Conservation (phyloP, 2,113 vertebrate species). For the Nicator chloris region DNA sequence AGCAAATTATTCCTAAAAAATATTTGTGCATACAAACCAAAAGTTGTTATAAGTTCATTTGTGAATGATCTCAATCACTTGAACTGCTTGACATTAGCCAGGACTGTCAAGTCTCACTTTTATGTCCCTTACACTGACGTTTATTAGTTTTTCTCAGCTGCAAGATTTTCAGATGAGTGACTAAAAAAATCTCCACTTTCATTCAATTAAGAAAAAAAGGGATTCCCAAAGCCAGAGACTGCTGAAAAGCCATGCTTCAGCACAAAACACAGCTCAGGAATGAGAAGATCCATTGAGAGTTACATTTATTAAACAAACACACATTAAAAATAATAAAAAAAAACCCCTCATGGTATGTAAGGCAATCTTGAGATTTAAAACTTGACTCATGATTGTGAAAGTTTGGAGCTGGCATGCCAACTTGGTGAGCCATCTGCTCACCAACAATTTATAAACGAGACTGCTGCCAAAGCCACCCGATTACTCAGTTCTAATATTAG, state of each 20-base stretch:
- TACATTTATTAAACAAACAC: constrained; percentile 32
- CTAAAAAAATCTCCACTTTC: not conserved
- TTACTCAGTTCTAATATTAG: constrained; percentile 65
- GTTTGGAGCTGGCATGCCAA: constrained; percentile 56
- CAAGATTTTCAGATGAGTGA: not conserved
- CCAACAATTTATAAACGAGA: constrained; percentile 47
- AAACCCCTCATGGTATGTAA: not conserved
- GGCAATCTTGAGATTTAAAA: constrained; percentile 9
- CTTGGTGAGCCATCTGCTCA: constrained; percentile 60
- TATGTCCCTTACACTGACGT: not conserved
- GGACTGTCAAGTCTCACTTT: not conserved
- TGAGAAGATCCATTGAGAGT: not conserved
- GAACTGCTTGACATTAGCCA: not conserved
- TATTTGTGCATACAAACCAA: not conserved
- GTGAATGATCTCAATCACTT: not conserved
- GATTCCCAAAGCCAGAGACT: not conserved
- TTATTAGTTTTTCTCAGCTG: not conserved
- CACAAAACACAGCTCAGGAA: not conserved
- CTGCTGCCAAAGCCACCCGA: constrained; percentile 54
- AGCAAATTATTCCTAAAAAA: not conserved
- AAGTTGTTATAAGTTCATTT: not conserved
- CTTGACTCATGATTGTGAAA: constrained; percentile 56
- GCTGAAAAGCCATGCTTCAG: not conserved
- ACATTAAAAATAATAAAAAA: not conserved
- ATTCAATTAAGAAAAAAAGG: not conserved